Evolutionary conservation across 2,888 invertebrate species (phyloP).

Genomic region (Tolmerus cingulatus): DNA sequence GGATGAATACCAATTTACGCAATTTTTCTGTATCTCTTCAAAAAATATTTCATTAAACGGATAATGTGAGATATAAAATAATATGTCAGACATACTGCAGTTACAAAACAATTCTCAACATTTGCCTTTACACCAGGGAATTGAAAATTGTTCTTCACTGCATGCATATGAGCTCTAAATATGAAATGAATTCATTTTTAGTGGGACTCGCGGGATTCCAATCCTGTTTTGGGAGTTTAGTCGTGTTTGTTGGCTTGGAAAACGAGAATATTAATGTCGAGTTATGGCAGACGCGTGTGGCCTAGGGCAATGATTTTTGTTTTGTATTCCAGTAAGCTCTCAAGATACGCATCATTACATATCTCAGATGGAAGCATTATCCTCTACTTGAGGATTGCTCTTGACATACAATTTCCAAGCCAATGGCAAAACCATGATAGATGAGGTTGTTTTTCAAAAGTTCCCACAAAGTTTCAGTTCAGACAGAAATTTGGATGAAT

Average conservation of each 20-base stretch:
- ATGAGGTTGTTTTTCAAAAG: background rate
- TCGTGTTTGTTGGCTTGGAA: background rate
- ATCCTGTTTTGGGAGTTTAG: background rate
- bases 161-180: background rate
- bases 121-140: background rate
- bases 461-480: background rate
- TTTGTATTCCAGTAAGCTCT: background rate
- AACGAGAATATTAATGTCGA: background rate
- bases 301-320: background rate
- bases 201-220: background rate
- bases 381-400: background rate
- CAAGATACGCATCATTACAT: background rate
- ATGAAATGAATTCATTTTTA: background rate
- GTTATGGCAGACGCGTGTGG: background rate
- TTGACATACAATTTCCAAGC: background rate
- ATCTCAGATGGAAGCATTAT: background rate
- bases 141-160: background rate
- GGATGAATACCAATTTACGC: background rate
- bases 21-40: background rate
- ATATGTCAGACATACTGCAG: background rate
- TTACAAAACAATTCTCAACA: background rate
- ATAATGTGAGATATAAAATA: background rate
- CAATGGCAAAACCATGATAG: background rate
- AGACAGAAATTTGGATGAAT: background rate
- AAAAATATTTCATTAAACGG: background rate